A percentile compares a stretch with the other conserved stretches of the same genome.
Evolutionary conservation across 2,113 vertebrate genomes (phyloP).

Genomic region (Microtus richardsoni): DNA sequence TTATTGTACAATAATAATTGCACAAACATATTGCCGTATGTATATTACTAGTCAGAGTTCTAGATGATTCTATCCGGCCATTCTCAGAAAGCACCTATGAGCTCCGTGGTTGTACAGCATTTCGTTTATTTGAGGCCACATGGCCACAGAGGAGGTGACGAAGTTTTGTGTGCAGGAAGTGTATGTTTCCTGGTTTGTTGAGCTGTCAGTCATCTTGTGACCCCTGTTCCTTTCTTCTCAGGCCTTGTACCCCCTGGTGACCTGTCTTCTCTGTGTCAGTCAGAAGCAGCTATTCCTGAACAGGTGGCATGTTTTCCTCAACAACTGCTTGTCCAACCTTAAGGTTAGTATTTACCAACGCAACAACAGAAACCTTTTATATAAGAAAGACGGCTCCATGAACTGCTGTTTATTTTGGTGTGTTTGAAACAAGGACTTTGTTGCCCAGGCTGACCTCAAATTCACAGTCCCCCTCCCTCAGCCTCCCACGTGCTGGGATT

Average conservation of each 20-base stretch:
- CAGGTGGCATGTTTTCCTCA: constrained; percentile 99
- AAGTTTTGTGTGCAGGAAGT: neutral
- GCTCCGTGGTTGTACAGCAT: neutral
- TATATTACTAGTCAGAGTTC: neutral
- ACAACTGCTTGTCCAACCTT: constrained; percentile 99
- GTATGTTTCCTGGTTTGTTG: constrained; percentile 50
- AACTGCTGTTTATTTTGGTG: neutral
- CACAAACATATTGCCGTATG: neutral
- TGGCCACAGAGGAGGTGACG: neutral
- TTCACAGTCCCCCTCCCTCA: too few relatives aligned
- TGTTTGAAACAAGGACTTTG: neutral
- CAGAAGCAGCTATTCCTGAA: constrained; percentile 99
- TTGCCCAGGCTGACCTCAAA: neutral
- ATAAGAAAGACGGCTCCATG: neutral
- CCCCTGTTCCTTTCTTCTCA: constrained; percentile 80
- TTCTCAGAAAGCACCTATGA: neutral
- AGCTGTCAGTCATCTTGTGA: constrained; percentile 59
- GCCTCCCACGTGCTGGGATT: neutral
- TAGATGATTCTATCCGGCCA: neutral
- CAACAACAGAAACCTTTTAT: neutral
- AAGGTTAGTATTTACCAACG: constrained; percentile 90
- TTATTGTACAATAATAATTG: neutral
- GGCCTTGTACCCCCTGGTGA: constrained; percentile 98
- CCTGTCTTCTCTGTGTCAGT: constrained; percentile 98
- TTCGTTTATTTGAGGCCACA: constrained; percentile 39